Evolutionary conservation across 2,797 vertebrate genomes (phyloP), one percentile per base, ranked within the genome.

Genomic region (Toxotes lorentzi): DNA sequence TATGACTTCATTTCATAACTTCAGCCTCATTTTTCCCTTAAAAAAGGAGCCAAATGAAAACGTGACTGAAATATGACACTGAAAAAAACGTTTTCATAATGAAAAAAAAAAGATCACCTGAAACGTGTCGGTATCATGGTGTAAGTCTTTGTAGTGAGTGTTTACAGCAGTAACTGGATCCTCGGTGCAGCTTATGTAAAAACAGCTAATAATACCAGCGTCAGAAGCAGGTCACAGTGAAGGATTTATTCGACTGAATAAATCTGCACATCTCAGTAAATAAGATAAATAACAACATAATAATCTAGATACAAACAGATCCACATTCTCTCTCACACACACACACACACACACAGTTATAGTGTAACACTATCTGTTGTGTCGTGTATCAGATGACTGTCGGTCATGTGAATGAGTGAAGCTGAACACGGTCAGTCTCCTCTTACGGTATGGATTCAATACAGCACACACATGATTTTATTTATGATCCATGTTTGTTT

Each of bases 91-190:
- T n/a, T n/a, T n/a, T n/a, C n/a, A n/a, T n/a, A n/a, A n/a, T n/a
- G n/a, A n/a, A n/a, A n/a, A n/a, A n/a, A n/a, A n/a, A n/a, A n/a
- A n/a, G n/a, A n/a, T n/a, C n/a, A n/a, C n/a, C n/a, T 35, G 34
- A 35, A 8, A 35, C 5, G 34, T 35, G 34, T 35, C 34, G 34
- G 34, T 3, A 27, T 27, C 27, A 3, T 27, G 27, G 2, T 27
- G 2, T 27, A 27, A 27, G 27, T 27, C 27, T 27, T 3, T 27
- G 27, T 27, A 27, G 27, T 63, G 50, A 3, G 19, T 83, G 57
- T 77, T 63, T 34, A 30, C 79, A 45, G 23, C 76, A 23, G 80
- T 34, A 77, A 85, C 73, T 7, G 19, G 70, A 86, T 5, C 38
- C 70, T 62, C 35, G 0, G 21, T 23, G 17, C 13, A n/a, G 0